Conservation (phyloP, 2,888 invertebrate species). For the Metalampra italica region DNA sequence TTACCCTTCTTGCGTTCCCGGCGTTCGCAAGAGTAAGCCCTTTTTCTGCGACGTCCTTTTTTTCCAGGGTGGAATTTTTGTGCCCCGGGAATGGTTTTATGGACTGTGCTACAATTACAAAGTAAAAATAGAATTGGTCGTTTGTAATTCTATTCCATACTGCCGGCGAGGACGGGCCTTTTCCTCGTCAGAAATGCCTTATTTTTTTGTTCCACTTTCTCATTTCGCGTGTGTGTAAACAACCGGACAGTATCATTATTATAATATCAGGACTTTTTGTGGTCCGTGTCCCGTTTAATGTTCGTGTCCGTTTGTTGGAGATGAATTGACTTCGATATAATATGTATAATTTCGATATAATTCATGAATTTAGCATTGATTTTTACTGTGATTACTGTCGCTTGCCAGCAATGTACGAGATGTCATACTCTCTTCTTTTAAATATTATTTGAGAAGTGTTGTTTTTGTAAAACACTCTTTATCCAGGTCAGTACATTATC, state of each 20-base stretch:
- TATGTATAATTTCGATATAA: not conserved
- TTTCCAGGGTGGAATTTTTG: slow-evolving; percentile 67
- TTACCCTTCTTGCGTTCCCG: slow-evolving; percentile 76
- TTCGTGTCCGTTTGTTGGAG: not conserved
- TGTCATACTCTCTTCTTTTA: too few relatives aligned
- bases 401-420: too few relatives aligned
- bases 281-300: not conserved
- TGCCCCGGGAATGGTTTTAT: slow-evolving; percentile 62
- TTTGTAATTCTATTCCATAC: slow-evolving; percentile 65
- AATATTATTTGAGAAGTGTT: too few relatives aligned
- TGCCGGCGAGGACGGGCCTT: slow-evolving; percentile 40
- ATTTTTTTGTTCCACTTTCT: slow-evolving; percentile 22
- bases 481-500: too few relatives aligned
- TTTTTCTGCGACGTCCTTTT: slow-evolving; percentile 76
- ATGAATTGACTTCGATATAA: not conserved
- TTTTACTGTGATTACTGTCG: too few relatives aligned
- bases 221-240: slow-evolving; percentile 6
- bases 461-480: too few relatives aligned
- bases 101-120: slow-evolving; percentile 75
- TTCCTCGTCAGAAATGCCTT: slow-evolving; percentile 26
- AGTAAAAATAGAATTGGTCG: slow-evolving; percentile 73
- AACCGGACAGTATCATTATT: not conserved
- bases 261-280: not conserved
- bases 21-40: slow-evolving; percentile 75
- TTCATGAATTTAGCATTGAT: too few relatives aligned